Conservation (phyloP, 2,113 vertebrate genomes). For the Saccopteryx bilineata region DNA sequence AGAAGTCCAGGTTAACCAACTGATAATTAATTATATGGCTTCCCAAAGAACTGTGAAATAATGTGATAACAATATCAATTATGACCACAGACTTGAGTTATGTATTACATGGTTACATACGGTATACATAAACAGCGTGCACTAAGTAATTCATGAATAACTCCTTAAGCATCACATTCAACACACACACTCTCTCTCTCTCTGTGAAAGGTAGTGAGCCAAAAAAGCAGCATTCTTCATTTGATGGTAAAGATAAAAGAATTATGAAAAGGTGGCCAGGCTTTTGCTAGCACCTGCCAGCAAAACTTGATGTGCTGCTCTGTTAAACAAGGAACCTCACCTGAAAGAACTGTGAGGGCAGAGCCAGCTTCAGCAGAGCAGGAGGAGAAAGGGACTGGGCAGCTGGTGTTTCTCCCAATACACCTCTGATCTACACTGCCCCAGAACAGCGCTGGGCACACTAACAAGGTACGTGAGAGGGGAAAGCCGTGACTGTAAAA, state of each 20-base stretch:
- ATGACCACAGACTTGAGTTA: neutral
- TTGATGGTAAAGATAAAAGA: constrained; percentile 7
- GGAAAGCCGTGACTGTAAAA: neutral
- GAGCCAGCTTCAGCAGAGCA: constrained; percentile 9
- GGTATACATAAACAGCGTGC: neutral
- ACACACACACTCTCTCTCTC: neutral
- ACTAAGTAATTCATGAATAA: neutral
- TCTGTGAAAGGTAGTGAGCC: neutral
- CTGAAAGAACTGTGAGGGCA: neutral
- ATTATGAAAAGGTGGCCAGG: neutral
- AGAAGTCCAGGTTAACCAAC: constrained; percentile 3
- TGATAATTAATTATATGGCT: neutral
- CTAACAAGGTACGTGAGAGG: neutral
- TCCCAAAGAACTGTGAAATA: neutral
- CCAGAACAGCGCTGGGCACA: neutral
- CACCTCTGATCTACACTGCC: neutral
- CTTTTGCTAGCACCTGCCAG: neutral
- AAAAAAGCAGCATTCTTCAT: constrained; percentile 9
- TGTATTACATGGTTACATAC: neutral
- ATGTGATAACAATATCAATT: neutral
- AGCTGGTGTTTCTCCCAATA: neutral
- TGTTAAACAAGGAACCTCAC: neutral
- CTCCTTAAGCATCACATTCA: neutral
- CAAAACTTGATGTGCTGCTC: neutral
- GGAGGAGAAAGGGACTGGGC: neutral